These are phyloP conservation scores for Drosophila equinoxialis DNA, from an alignment of 1,140 invertebrate species.

Conservation along the genomic window DNA sequence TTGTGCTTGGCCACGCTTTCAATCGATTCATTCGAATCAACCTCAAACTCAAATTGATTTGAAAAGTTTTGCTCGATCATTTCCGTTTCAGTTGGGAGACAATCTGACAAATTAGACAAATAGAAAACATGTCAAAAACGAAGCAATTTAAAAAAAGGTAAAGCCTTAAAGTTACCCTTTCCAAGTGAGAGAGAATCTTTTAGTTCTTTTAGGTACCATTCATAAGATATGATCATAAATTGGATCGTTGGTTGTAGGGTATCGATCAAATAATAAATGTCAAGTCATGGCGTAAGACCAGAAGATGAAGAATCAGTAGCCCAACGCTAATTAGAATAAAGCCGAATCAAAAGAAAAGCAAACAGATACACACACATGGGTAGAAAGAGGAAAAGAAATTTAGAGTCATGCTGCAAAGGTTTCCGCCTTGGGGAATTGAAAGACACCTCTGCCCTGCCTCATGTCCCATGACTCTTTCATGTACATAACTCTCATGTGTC, in stretches of 20 bases:
- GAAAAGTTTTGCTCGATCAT: constrained; percentile 62
- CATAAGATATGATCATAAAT: too few species aligned
- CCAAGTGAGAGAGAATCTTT: too few species aligned
- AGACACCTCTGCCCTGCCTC: constrained; percentile 51
- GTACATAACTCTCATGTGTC: neutral
- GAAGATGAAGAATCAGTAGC: constrained; percentile 33
- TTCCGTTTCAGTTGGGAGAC: constrained; percentile 58
- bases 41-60: constrained; percentile 26
- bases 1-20: constrained; percentile 61
- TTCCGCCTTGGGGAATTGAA: constrained; percentile 59
- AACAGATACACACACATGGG: neutral
- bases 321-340: constrained; percentile 77
- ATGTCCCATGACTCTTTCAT: constrained; percentile 3
- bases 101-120: constrained; percentile 77
- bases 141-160: neutral
- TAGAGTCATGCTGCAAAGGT: constrained; percentile 54
- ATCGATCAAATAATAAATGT: neutral
- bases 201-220: too few species aligned
- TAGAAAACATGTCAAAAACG: constrained; percentile 78
- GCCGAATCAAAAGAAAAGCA: constrained; percentile 32
- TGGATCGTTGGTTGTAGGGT: neutral
- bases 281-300: constrained; percentile 74
- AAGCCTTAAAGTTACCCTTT: neutral
- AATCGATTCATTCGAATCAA: constrained; percentile 4
- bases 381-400: constrained; percentile 26